Evolutionary conservation across 2,888 invertebrate species (phyloP), one percentile per base, ranked within the genome.

Genomic region (Rhagophthalmus giganteus): DNA sequence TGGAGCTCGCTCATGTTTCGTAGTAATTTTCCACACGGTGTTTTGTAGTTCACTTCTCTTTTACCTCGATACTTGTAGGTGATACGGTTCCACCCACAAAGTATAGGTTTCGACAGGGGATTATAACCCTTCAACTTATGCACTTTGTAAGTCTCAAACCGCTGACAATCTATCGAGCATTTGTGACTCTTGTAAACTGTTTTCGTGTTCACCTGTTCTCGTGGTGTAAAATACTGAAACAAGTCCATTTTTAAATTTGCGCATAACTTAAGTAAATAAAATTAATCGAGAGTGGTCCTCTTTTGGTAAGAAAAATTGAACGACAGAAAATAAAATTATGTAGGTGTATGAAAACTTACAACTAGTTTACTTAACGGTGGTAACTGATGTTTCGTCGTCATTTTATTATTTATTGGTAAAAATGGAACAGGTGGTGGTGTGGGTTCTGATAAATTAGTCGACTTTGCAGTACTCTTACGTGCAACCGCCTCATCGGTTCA

Each of bases 11-110:
- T 74, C 74, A 90, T 80, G 65, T 76, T 81, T 12, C 93, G 82
- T 42, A 95, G 66, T 7, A 87, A 81, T 1, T 89, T 81, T 0
- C 94, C 94, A 76, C 97, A 97, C 0, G 96, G 96, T 1, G 90
- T 85, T 47, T 54, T 56, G 25, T 87, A 87, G 54, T 82, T 74
- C 11, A 84, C 84, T 1, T 79, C 78, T 54, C 82, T 83, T 56
- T 81, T 80, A 0, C 80, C 78, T 51, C 79, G 72, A 51, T 71
- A 68, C 72, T 82, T 77, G 45, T 73, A 71, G 0, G 80, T 76
- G 64, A 79, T 84, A 69, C 91, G 81, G 60, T 91, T 88, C 91
- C 94, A 96, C 0, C 92, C 94, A 58, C 87, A 88, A 0, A 91
- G 78, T 39, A 95, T 71, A 0, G 95, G 94, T 65, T 93, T 89